Evolutionary conservation across 2,888 invertebrate species (phyloP), one percentile per base, ranked within the genome.

Genomic region (Cephus nigrinus): DNA sequence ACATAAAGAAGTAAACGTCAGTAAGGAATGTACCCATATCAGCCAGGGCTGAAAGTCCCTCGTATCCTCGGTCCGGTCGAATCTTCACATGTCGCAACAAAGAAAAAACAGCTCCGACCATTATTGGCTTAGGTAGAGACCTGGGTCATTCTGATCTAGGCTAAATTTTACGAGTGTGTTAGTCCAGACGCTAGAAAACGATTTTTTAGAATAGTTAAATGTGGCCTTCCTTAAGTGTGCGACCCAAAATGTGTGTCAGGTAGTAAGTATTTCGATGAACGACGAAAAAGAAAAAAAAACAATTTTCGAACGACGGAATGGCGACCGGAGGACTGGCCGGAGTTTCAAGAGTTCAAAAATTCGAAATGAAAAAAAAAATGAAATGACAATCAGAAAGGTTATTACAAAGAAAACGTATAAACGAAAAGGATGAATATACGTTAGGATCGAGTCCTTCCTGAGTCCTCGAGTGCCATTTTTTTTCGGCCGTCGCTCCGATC

Each of bases 201-300:
- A 89, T 85, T 88, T 87, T 83, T 88, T 90, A 90, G 90, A 89
- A 89, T 91, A 91, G 90, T 88, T 91, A 87, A 91, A 90, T 91
- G 91, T 91, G 91, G 91, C 91, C 91, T 91, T 91, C 90, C 90
- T 91, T 89, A 83, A 85, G 83, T 87, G 87, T 86, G 85, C 86
- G 84, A 86, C 85, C 87, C 86, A 83, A 85, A 84, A 84, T 83
- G 85, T 85, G 85, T 85, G 82, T 85, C 84, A 84, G 82, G 79
- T 81, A 82, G 78, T 80, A 32, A 69, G 31, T 69, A 69, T 69
- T 30, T 69, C 32, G 69, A 69, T 15, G 69, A 69, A 69, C 69
- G 69, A 69, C 69, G 69, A 69, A 69, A 69, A 69, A 40, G 40
- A 40, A 40, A 15, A 40, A 40, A 36, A 36, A 36, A 15, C 12